Evolutionary conservation across 1,140 invertebrate genomes (phyloP).

Genomic region (Octopus sinensis): DNA sequence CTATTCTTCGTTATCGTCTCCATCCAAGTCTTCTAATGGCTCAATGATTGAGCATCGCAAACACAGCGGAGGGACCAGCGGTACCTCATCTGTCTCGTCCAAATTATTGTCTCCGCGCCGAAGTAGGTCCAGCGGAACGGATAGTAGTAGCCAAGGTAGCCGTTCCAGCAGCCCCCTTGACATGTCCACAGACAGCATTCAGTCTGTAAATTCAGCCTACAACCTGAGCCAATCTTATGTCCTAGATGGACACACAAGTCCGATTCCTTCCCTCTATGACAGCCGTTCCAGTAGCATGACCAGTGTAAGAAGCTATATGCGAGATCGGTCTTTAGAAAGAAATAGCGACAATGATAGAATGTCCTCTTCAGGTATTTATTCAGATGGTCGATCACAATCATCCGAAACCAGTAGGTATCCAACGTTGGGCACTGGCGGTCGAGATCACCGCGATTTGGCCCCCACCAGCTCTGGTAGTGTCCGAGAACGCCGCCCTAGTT

Average conservation of each 20-base stretch:
- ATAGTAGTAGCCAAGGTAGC: constrained; percentile 12
- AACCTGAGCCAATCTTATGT: constrained; percentile 21
- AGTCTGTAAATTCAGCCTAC: constrained; percentile 37
- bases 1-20: constrained; percentile 2
- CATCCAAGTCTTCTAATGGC: not conserved
- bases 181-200: constrained; percentile 40
- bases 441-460: not conserved
- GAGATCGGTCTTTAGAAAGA: constrained; percentile 44
- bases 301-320: constrained; percentile 35
- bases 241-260: constrained; percentile 8
- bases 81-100: not conserved
- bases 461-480: constrained; percentile 26
- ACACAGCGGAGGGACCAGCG: not conserved
- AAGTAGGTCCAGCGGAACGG: constrained; percentile 25
- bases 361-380: not conserved
- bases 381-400: constrained; percentile 20
- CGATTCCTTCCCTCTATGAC: constrained; percentile 17
- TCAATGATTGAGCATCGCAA: too few relatives aligned
- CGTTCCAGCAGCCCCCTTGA: constrained; percentile 35
- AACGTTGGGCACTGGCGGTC: not conserved
- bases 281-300: constrained; percentile 34
- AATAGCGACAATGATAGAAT: constrained; percentile 17
- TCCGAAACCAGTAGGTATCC: constrained; percentile 13
- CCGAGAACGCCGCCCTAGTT: constrained; percentile 21
- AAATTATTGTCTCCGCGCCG: constrained; percentile 9